phyloP scores from a whole-genome alignment of 1,140 invertebrate genomes.

The Caenorhabditis remanei region DNA sequence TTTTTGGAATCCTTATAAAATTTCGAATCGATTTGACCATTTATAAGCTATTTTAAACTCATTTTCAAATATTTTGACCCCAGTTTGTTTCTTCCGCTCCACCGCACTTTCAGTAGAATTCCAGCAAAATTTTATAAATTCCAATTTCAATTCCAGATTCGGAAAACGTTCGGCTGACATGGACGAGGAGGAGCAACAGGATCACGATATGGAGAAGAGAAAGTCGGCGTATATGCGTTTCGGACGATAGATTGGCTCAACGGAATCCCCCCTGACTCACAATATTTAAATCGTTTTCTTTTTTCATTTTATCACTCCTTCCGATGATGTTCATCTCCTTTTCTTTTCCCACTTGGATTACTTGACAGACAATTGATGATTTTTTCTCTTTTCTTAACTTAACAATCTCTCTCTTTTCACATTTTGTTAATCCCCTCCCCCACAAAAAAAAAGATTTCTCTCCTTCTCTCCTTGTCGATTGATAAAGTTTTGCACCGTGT shows the following conservation, averaged over 20 bases:
- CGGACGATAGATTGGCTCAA: slow-evolving; percentile 8
- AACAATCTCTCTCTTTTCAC: not conserved
- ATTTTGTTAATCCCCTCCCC: not conserved
- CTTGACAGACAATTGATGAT: slow-evolving; percentile 3
- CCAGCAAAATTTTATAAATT: no score
- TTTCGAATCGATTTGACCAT: no score
- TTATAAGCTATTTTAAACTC: no score
- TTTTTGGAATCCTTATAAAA: no score
- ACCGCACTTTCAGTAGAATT: no score
- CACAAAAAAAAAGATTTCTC: not conserved
- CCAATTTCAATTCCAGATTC: not conserved
- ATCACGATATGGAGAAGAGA: slow-evolving; percentile 46
- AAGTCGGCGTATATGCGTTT: slow-evolving; percentile 48
- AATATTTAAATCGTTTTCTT: not conserved
- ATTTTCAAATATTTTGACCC: no score
- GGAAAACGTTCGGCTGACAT: slow-evolving; percentile 27
- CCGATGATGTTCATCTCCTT: slow-evolving; percentile 8
- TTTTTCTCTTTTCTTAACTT: not conserved
- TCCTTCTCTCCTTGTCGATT: slow-evolving; percentile 19
- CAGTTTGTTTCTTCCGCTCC: no score
- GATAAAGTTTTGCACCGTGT: slow-evolving; percentile 55
- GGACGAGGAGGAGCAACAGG: not conserved
- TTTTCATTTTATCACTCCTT: not conserved
- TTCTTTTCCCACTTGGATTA: not conserved
- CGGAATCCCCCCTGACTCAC: not conserved